Evolutionary conservation across 2,113 vertebrate genomes (phyloP), one percentile per base, ranked within the genome.

Genomic region (Microtus oregoni): DNA sequence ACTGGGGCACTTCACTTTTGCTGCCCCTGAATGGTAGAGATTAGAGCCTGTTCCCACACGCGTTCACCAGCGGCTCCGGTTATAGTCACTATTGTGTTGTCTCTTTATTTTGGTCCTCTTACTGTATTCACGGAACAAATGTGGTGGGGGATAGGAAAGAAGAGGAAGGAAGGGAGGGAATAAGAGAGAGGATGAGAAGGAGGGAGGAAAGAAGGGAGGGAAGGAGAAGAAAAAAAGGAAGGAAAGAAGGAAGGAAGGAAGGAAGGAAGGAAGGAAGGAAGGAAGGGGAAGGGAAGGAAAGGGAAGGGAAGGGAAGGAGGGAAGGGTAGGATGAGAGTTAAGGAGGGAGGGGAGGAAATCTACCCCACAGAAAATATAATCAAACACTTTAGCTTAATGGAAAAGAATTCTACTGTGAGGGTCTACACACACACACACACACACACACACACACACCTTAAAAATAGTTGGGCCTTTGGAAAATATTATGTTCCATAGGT

Each of bases 401-500:
- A 88, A 90, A 67, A 95, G 75, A 90, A 95, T 96, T 83, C 47
- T 81, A 83, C n/a, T 85, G 35, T 82, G 70, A 75, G 52, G 52
- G 6, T 50, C 47, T 50, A 6, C 44, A 44, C 41, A 44, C 41
- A 44, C 41, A 44, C n/a, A 75, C n/a, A 75, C 38, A 41, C 47
- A 77, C 75, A 30, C 76, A 79, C 32, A 55, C 28, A 4, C 4
- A 1, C 13, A 19, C 15, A 6, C 44, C 44, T 10, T 50, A 11
- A 73, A 95, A 86, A 91, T 28, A 7, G 9, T 26, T 77, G 73
- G 11, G 22, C 63, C 89, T 95, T 82, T 94, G 86, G 87, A 96
- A 97, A 97, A 52, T 73, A 95, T 92, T 76, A 35, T 94, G 75
- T 98, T 79, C 83, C 95, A 32, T 91, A 41, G 73, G 75, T 86